Percentiles rank a stretch among this genome's conserved stretches.
Conservation (phyloP, 2,888 invertebrate genomes). For the Flexamia atlantica region DNA sequence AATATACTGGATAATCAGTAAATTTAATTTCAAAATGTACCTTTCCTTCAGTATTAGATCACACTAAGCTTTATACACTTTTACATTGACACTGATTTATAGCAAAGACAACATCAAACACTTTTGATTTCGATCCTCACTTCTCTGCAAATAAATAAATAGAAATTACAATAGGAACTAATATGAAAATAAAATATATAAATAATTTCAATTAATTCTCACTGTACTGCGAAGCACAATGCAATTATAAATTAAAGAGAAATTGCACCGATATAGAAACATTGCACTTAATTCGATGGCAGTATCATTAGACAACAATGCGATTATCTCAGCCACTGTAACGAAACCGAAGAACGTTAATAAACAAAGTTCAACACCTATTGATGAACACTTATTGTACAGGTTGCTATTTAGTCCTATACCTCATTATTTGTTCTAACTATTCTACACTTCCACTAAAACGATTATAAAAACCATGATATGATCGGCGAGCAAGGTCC, state of each 20-base stretch:
- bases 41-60: constrained; percentile 12
- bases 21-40: neutral
- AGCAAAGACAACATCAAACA: constrained; percentile 20
- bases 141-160: constrained; percentile 42
- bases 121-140: constrained; percentile 25
- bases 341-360: constrained; percentile 22
- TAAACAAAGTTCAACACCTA: constrained; percentile 20
- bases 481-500: constrained; percentile 30
- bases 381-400: constrained; percentile 44
- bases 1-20: neutral
- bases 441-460: constrained; percentile 46
- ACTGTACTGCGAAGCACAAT: constrained; percentile 20
- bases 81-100: neutral
- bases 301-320: constrained; percentile 28
- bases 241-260: neutral
- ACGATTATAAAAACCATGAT: constrained; percentile 56
- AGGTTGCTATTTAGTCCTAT: constrained; percentile 22
- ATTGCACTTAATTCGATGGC: constrained; percentile 59
- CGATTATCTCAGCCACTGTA: neutral
- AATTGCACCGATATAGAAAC: constrained; percentile 52
- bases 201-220: constrained; percentile 35
- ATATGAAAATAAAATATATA: constrained; percentile 28
- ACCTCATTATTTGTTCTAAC: constrained; percentile 19
- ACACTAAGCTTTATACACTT: neutral
- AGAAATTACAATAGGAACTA: constrained; percentile 44